Base-by-base conservation (phyloP, 2,888 invertebrate genomes). In the Dasypolia templi region DNA sequence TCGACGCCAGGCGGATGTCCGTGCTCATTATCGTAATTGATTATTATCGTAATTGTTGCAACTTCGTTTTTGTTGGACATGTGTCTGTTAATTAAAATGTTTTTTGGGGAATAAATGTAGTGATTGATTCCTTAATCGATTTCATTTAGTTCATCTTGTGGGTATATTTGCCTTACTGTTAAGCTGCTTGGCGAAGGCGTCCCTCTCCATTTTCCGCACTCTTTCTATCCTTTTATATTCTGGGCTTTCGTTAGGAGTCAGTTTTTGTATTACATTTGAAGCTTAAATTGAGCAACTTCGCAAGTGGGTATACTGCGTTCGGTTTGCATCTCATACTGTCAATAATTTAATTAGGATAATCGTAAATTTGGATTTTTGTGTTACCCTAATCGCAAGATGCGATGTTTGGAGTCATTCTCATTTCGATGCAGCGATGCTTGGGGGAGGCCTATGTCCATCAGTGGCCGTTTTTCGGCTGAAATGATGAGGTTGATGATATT, bases 1-100 rank as follows among this genome's bases (percentile, higher is more conserved):
- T 62, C 72, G 63, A 61, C 76, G 71, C 70, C 66, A 81, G 77
- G 72, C 87, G 87, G 87, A 87, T 80, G 68, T 87, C 87, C 87
- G 87, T 81, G 76, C 87, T 76, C n/a, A 81, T 69, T 78, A 76
- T 82, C 55, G n/a, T n/a, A n/a, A n/a, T 71, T 53, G 58, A 68
- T 76, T 67, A 75, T 77, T 75, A 76, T 68, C 56, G 71, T 74
- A 69, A 63, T 62, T 49, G 74, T 53, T 65, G 51, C n/a, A 68
- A 65, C 55, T 42, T 56, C 32, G 12, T 53, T 59, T 55, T 70
- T 65, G 35, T 69, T 68, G 46, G n/a, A 55, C 12, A 17, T 46
- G 17, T 14, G 19, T 55, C 26, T 55, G 17, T 55, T 70, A 42
- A 79, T 79, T 64, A 46, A 76, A 32, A 51, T n/a, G 12, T 56